Evolutionary conservation across 2,888 invertebrate species (phyloP).

Genomic region (Gnatocerus cornutus): DNA sequence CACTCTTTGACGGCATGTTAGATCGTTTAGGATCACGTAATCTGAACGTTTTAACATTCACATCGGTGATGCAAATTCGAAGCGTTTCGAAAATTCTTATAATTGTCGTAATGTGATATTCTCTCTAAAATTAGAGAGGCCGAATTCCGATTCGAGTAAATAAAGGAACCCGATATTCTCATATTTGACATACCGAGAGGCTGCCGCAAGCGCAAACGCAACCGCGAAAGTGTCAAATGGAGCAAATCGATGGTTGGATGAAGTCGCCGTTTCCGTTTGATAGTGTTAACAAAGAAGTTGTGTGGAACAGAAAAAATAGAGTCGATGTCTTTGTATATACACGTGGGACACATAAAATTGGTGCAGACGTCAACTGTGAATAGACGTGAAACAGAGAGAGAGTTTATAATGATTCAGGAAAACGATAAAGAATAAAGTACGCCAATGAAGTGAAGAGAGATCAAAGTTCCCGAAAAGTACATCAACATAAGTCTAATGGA

Average conservation of each 20-base stretch:
- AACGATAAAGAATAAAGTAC: conserved; percentile 68
- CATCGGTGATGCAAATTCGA: no score
- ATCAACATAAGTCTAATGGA: conserved; percentile 63
- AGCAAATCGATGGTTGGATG: conserved; percentile 4
- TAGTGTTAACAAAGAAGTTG: conserved; percentile 33
- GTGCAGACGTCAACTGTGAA: conserved; percentile 68
- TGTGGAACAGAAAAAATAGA: conserved; percentile 56
- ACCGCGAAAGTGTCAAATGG: no score
- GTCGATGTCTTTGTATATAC: conserved; percentile 62
- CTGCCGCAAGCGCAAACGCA: no score
- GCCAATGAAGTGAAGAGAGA: conserved; percentile 68
- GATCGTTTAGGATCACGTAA: conserved; percentile 56
- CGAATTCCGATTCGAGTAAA: background rate
- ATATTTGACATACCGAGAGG: no score
- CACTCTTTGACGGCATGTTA: conserved; percentile 54
- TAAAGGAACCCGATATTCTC: background rate
- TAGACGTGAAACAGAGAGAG: conserved; percentile 65
- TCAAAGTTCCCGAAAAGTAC: conserved; percentile 65
- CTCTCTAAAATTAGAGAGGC: conserved; percentile 1
- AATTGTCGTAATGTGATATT: conserved; percentile 1
- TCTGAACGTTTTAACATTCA: conserved; percentile 39
- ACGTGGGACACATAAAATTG: conserved; percentile 69
- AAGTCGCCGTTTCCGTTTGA: conserved; percentile 16
- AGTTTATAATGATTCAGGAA: conserved; percentile 67
- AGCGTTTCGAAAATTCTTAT: no score